phyloP scores from a whole-genome alignment of 2,797 vertebrate species.

The Otolemur crassicaudatus region DNA sequence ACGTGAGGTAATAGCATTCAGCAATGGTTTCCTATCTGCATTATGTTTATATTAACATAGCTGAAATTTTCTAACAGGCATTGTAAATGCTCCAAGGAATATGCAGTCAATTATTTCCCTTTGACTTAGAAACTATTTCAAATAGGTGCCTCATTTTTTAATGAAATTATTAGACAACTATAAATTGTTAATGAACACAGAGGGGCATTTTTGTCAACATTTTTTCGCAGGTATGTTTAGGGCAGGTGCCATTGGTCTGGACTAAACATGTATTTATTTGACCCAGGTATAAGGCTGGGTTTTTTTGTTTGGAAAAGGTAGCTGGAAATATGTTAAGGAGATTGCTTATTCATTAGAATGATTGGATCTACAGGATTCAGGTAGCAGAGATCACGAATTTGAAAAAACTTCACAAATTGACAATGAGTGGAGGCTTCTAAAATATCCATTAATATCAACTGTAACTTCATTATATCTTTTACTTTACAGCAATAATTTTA shows the following conservation, averaged over 20 bases:
- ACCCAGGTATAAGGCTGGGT: not conserved
- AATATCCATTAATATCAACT: not conserved
- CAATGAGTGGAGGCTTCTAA: not conserved
- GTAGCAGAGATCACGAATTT: not conserved
- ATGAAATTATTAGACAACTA: not conserved
- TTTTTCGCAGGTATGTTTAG: not conserved
- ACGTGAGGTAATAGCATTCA: slow-evolving; percentile 11
- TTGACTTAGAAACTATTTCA: not conserved
- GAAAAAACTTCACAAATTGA: not conserved
- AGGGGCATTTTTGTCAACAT: not conserved
- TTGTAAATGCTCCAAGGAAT: slow-evolving; percentile 18
- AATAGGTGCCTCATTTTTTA: not conserved
- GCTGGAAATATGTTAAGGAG: not conserved
- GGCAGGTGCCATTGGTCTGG: not conserved
- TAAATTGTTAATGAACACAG: not conserved
- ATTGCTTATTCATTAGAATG: not conserved
- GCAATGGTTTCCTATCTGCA: slow-evolving; percentile 41
- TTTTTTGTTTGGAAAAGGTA: not conserved
- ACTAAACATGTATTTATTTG: not conserved
- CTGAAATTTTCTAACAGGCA: slow-evolving; percentile 6
- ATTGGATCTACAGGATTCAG: not conserved
- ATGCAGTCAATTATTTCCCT: slow-evolving; percentile 16
- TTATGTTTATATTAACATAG: slow-evolving; percentile 62
- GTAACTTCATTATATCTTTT: not conserved
- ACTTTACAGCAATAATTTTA: not conserved